Evolutionary conservation across 2,797 vertebrate genomes (phyloP).

Genomic region (Odontamblyopus rebecca): DNA sequence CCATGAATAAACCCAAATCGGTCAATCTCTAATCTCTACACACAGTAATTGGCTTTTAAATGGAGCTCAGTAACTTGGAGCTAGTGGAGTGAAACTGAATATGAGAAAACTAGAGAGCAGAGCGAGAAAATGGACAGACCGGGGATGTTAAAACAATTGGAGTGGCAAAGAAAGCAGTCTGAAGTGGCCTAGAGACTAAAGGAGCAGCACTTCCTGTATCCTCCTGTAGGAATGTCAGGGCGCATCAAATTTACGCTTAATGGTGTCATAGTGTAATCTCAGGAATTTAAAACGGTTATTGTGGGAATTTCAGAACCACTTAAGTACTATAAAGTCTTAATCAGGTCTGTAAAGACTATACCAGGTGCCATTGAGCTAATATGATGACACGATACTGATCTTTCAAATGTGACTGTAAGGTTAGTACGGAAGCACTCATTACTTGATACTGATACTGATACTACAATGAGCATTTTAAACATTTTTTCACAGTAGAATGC

Average conservation of each 20-base stretch:
- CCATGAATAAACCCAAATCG: too few relatives aligned
- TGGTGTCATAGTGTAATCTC: not conserved
- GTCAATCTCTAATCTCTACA: not conserved
- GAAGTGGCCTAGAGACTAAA: conserved; percentile 50
- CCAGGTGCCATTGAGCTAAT: not conserved
- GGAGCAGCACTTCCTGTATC: conserved; percentile 15
- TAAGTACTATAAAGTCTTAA: not conserved
- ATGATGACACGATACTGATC: too few relatives aligned
- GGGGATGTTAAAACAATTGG: conserved; percentile 33
- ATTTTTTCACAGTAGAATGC: not conserved
- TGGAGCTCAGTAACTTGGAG: conserved; percentile 36
- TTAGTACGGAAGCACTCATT: not conserved
- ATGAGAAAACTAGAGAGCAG: conserved; percentile 40
- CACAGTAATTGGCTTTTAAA: conserved; percentile 10
- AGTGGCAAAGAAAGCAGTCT: conserved; percentile 40
- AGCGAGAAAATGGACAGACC: not conserved
- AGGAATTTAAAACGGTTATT: not conserved
- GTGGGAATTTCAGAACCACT: not conserved
- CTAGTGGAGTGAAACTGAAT: conserved; percentile 49
- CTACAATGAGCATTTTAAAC: not conserved
- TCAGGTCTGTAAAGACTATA: not conserved
- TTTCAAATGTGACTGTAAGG: too few relatives aligned
- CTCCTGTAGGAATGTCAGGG: not conserved
- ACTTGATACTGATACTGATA: not conserved
- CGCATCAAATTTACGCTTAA: not conserved